These are phyloP conservation scores for Tethea ocularis DNA, from an alignment of 2,888 invertebrate species.

Conservation along the genomic window DNA sequence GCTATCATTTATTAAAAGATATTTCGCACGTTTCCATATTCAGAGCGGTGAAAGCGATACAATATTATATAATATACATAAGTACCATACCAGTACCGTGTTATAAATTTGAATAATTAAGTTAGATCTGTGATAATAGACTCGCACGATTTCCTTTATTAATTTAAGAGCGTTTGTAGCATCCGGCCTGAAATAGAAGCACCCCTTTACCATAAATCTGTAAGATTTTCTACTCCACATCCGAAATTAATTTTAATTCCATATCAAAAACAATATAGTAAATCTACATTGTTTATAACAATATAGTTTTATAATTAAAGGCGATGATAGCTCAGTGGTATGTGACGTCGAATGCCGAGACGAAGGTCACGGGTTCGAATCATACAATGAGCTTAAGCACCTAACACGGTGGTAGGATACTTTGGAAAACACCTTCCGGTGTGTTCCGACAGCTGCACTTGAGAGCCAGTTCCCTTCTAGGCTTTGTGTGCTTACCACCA, in stretches of 20 bases:
- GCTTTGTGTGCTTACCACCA: no score
- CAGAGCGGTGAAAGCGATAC: conserved; percentile 31
- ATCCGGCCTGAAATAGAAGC: not conserved
- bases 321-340: no score
- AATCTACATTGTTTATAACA: not conserved
- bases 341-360: no score
- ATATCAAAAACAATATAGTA: not conserved
- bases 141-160: conserved; percentile 6
- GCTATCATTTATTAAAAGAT: conserved; percentile 23
- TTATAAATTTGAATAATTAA: conserved; percentile 9
- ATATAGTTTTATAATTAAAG: not conserved
- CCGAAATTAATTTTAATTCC: conserved; percentile 1
- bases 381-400: no score
- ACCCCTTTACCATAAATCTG: not conserved
- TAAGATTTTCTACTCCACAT: not conserved
- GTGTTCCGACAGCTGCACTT: no score
- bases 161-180: conserved; percentile 1
- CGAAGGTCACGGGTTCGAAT: no score
- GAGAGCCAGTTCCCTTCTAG: no score
- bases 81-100: conserved; percentile 21
- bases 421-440: no score
- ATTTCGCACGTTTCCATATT: conserved; percentile 31
- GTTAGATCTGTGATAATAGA: conserved; percentile 8
- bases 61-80: conserved; percentile 30
- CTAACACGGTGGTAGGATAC: no score